Percentiles rank a stretch among this genome's conserved stretches.
phyloP scores from a whole-genome alignment of 2,113 vertebrate species.

The Rhinoptilus africanus region DNA sequence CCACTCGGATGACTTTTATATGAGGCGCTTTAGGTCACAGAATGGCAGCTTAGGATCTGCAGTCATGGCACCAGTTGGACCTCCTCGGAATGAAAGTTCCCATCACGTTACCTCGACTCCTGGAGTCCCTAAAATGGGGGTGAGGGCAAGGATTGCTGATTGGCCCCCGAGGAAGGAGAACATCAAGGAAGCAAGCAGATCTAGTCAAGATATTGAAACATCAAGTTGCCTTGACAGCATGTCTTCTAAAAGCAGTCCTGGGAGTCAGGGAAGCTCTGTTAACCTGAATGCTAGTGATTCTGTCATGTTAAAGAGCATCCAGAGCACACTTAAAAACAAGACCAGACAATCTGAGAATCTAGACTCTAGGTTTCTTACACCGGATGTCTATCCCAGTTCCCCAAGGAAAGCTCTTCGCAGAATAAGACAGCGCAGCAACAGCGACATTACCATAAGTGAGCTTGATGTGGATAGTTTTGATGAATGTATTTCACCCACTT shows the following conservation, averaged over 20 bases:
- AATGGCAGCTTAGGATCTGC: slow-evolving; percentile 85
- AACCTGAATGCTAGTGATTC: slow-evolving; percentile 89
- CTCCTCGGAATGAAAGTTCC: slow-evolving; percentile 84
- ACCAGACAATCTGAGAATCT: slow-evolving; percentile 84
- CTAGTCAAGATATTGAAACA: slow-evolving; percentile 82
- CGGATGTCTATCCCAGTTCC: slow-evolving; percentile 88
- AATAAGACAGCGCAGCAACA: slow-evolving; percentile 93
- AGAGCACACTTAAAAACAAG: slow-evolving; percentile 89
- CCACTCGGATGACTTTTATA: slow-evolving; percentile 92
- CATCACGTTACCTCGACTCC: slow-evolving; percentile 85
- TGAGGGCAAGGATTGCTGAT: slow-evolving; percentile 92
- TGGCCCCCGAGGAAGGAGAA: slow-evolving; percentile 94
- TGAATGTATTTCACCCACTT: slow-evolving; percentile 85
- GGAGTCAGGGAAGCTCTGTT: slow-evolving; percentile 83
- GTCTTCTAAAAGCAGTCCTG: slow-evolving; percentile 84
- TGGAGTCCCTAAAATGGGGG: slow-evolving; percentile 96
- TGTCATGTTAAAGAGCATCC: slow-evolving; percentile 91
- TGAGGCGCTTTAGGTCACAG: slow-evolving; percentile 86
- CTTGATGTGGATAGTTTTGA: slow-evolving; percentile 92
- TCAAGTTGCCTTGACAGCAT: slow-evolving; percentile 84
- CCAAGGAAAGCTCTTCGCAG: slow-evolving; percentile 85
- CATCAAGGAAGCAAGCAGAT: slow-evolving; percentile 76
- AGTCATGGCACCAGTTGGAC: slow-evolving; percentile 76
- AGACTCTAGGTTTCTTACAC: slow-evolving; percentile 84
- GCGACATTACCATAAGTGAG: slow-evolving; percentile 92